A percentile compares a stretch with the other conserved stretches of the same genome.
Evolutionary conservation across 2,888 invertebrate genomes (phyloP).

Genomic region (Luperina nickerlii): DNA sequence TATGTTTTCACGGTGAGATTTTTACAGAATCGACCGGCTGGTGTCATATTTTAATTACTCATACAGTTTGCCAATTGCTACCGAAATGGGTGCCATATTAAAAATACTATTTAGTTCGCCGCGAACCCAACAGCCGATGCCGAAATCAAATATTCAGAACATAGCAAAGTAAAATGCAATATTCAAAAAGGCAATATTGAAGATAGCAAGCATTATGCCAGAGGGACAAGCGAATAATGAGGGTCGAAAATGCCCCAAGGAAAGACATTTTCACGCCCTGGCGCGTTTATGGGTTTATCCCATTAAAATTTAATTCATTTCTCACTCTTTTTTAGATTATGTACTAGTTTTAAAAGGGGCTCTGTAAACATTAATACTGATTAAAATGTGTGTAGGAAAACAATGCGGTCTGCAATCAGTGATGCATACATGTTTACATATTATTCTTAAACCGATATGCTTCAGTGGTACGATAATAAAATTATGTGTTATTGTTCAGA

Average conservation of each 20-base stretch:
- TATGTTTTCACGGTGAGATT: too few relatives aligned
- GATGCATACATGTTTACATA: constrained; percentile 31
- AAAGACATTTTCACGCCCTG: constrained; percentile 73
- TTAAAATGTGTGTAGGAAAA: constrained; percentile 24
- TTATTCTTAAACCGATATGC: constrained; percentile 45
- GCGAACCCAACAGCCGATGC: constrained; percentile 47
- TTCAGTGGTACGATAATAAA: constrained; percentile 35
- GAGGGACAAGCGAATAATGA: constrained; percentile 77
- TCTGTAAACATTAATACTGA: constrained; percentile 27
- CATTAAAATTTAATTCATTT: constrained; percentile 81
- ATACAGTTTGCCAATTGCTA: constrained; percentile 13
- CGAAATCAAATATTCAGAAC: constrained; percentile 75
- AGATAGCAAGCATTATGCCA: constrained; percentile 73
- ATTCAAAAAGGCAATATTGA: constrained; percentile 72
- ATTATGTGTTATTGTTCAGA: constrained; percentile 39
- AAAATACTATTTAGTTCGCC: constrained; percentile 43
- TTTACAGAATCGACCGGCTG: too few relatives aligned
- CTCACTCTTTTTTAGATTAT: constrained; percentile 49
- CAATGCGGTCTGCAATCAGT: constrained; percentile 22
- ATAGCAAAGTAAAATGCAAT: constrained; percentile 72
- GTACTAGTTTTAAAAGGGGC: constrained; percentile 33
- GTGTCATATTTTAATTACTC: not conserved
- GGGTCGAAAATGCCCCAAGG: constrained; percentile 75
- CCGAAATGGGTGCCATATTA: constrained; percentile 4
- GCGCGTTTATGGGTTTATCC: constrained; percentile 75